Percentiles rank a stretch among this genome's conserved stretches.
These are phyloP conservation scores for Congeria kusceri DNA, from an alignment of 2,888 invertebrate species.

Conservation along the genomic window DNA sequence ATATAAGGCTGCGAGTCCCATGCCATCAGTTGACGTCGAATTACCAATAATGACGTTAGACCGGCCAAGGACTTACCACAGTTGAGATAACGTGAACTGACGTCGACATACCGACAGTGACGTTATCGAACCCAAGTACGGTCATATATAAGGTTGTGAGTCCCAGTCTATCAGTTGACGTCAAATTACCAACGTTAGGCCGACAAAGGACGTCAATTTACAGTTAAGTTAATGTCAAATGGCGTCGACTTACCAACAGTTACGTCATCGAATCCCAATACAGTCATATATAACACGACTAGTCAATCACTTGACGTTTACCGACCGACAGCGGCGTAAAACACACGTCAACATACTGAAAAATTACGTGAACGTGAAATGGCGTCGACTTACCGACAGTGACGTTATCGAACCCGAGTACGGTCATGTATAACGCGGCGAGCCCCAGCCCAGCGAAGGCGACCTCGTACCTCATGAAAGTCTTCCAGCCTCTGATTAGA, in stretches of 20 bases:
- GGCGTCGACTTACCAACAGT: conserved; percentile 84
- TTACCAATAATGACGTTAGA: too few relatives aligned
- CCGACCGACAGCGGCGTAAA: too few relatives aligned
- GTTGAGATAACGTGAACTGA: background rate
- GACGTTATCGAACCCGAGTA: conserved; percentile 86
- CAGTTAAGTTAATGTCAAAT: background rate
- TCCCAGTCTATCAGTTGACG: conserved; percentile 85
- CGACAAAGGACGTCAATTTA: too few relatives aligned
- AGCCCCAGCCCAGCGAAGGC: conserved; percentile 86
- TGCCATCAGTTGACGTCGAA: conserved; percentile 83
- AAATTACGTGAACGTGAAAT: background rate
- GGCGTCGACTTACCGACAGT: conserved; percentile 84
- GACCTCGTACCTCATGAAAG: conserved; percentile 85
- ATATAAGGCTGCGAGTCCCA: conserved; percentile 86
- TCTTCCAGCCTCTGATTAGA: conserved; percentile 83
- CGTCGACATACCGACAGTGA: conserved; percentile 85
- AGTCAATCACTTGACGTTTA: too few relatives aligned
- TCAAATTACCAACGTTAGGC: too few relatives aligned
- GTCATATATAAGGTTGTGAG: conserved; percentile 87
- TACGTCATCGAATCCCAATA: conserved; percentile 87
- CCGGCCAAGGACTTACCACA: too few relatives aligned
- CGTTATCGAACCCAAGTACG: conserved; percentile 86
- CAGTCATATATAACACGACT: conserved; percentile 87
- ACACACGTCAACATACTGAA: too few relatives aligned
- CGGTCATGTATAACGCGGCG: conserved; percentile 87